Evolutionary conservation across 2,113 vertebrate genomes (phyloP), one percentile per base, ranked within the genome.

Genomic region (Pseudorectes ferrugineus): DNA sequence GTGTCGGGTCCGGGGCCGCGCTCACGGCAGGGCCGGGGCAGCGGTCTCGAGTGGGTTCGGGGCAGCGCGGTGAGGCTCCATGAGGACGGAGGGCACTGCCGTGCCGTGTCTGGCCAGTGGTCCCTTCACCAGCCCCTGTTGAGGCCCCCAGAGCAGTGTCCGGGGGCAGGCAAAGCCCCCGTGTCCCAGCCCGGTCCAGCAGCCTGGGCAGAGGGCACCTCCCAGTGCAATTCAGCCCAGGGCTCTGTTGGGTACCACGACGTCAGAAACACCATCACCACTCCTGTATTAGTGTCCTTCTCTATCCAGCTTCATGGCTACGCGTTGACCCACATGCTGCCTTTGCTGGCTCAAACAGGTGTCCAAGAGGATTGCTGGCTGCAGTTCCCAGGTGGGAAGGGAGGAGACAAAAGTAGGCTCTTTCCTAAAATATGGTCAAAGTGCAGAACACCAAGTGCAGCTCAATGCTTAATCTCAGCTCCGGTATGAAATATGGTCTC

Each of bases 271-370:
- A 11, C 26, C 28, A 29, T 49, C 36, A 10, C 10, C 22, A 1
- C 0, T 21, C 23, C 75, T 46, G 12, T 21, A 3, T 21, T 24
- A 33, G 24, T 3, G 2, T 23, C 40, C 46, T 42, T 22, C 54
- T 68, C 16, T 33, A 33, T 20, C 59, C 70, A 33, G 28, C 26
- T 11, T 40, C 46, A 9, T 0, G 4, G 52, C 61, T 24, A 9
- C 0, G 0, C 3, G 0, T 0, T 59, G 46, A 40, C 45, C 67
- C 17, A 6, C 58, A 15, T 0, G 1, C 31, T 59, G 79, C 46
- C 42, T 65, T 22, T 74, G 38, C 67, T 14, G 45, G 31, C 67
- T 57, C 28, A 2, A 13, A 49, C 36, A 57, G 9, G 21, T 26
- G 12, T 16, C 57, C 57, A 6, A 45, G 26, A 18, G 19, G 35